Base-by-base conservation (phyloP, 2,113 vertebrate species). In the Colinus virginianus region DNA sequence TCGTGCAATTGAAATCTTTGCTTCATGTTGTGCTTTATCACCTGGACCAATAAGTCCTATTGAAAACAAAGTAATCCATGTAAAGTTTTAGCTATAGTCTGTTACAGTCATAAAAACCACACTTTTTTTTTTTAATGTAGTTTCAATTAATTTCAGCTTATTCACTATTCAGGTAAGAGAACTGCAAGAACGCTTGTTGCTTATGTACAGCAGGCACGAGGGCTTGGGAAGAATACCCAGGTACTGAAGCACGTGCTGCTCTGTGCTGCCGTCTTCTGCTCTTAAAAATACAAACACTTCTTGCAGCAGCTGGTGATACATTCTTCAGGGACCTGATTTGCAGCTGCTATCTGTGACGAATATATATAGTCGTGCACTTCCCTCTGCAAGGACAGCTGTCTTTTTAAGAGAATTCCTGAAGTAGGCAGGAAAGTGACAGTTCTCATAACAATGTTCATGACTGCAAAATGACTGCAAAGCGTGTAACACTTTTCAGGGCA, bases 41-140 rank as follows among this genome's bases (percentile, higher is more conserved):
- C 9, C 20, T 32, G 51, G 7, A 36, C n/a, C n/a, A 0, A 61
- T 34, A 28, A 20, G 45, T 40, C 82, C 13, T 56, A 30, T 0
- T 34, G 48, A 66, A 80, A 90, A 83, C 17, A 79, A 83, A 83
- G 19, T 26, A 51, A 38, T 51, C 25, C n/a, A 66, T 3, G 7
- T 11, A 48, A 70, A 69, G 58, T 40, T 69, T n/a, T 56, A 64
- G 32, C n/a, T 34, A 30, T 23, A 62, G 55, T 48, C 30, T 76
- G 11, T 43, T 94, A 64, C 0, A 0, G 21, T 55, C 49, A 51
- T 51, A 32, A 12, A 14, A 66, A 16, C 28, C 6, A 40, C 9
- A 4, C 12, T 78, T 53, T 61, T 78, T 61, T 78, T 56, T 30
- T 17, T 16, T 49, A 8, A 36, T 90, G 25, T 6, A 53, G 11